phyloP scores from a whole-genome alignment of 2,888 invertebrate genomes.

The Auanema freiburgensis region DNA sequence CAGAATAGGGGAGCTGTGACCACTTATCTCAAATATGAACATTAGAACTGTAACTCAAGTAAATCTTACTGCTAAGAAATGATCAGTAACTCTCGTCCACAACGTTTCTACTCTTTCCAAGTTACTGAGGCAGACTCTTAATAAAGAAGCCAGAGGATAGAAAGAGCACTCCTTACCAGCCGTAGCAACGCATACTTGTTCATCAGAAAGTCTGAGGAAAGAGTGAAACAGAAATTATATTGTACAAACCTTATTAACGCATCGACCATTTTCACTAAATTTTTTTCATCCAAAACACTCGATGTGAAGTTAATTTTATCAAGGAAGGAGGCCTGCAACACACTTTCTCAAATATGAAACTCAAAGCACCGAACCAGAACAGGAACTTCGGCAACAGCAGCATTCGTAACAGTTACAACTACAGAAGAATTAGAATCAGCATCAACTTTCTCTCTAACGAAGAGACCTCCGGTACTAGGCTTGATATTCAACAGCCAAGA shows the following conservation, averaged over 20 bases:
- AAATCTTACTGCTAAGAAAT: conserved; percentile 30
- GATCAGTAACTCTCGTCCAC: conserved; percentile 32
- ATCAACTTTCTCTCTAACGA: conserved; percentile 36
- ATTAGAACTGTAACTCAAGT: background rate
- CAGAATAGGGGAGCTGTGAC: conserved; percentile 69
- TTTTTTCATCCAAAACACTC: background rate
- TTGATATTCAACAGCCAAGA: conserved; percentile 94
- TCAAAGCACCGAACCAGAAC: conserved; percentile 14
- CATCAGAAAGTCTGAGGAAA: conserved; percentile 35
- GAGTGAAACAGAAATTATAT: background rate
- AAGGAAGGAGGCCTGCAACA: conserved; percentile 23
- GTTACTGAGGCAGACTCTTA: conserved; percentile 21
- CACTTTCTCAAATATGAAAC: background rate
- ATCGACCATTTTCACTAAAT: conserved; percentile 5
- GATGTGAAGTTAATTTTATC: conserved; percentile 28
- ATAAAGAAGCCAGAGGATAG: conserved; percentile 35
- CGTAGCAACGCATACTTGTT: conserved; percentile 37
- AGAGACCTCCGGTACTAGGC: conserved; percentile 87
- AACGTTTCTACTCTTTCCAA: conserved; percentile 23
- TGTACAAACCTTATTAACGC: conserved; percentile 6
- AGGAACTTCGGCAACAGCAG: conserved; percentile 32
- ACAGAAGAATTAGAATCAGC: conserved; percentile 21
- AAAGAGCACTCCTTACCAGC: conserved; percentile 35
- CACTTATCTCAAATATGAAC: conserved; percentile 45
- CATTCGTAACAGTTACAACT: conserved; percentile 34